These are phyloP conservation scores for Raja brachyura DNA, from an alignment of 2,113 vertebrate genomes.

Conservation along the genomic window DNA sequence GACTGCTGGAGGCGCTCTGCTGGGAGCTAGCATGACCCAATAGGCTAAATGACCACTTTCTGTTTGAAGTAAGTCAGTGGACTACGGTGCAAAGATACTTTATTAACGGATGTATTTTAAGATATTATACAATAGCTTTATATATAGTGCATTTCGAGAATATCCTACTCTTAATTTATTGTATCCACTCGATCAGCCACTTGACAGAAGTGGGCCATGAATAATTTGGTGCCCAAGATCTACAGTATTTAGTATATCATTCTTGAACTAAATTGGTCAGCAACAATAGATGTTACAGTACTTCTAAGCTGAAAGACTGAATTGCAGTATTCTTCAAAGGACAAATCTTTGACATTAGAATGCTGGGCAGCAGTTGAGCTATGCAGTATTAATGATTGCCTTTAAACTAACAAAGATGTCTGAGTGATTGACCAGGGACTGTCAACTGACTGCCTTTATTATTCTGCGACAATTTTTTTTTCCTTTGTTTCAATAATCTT, in stretches of 20 bases:
- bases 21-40: no score
- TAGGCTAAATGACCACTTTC: no score
- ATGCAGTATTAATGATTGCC: background rate
- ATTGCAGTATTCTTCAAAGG: background rate
- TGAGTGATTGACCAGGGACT: background rate
- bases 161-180: background rate
- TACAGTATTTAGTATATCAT: background rate
- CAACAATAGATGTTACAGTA: background rate
- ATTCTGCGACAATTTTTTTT: background rate
- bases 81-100: background rate
- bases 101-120: background rate
- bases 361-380: background rate
- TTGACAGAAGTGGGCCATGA: background rate
- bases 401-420: background rate
- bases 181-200: background rate
- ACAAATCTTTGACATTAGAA: background rate
- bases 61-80: no score
- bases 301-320: background rate
- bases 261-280: background rate
- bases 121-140: background rate
- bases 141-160: background rate
- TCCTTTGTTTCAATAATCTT: conserved; percentile 15
- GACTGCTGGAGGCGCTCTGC: no score
- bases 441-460: background rate
- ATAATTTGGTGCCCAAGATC: background rate